Percentiles rank a stretch among this genome's conserved stretches.
Evolutionary conservation across 2,797 vertebrate species (phyloP).

Genomic region (Champsocephalus esox): DNA sequence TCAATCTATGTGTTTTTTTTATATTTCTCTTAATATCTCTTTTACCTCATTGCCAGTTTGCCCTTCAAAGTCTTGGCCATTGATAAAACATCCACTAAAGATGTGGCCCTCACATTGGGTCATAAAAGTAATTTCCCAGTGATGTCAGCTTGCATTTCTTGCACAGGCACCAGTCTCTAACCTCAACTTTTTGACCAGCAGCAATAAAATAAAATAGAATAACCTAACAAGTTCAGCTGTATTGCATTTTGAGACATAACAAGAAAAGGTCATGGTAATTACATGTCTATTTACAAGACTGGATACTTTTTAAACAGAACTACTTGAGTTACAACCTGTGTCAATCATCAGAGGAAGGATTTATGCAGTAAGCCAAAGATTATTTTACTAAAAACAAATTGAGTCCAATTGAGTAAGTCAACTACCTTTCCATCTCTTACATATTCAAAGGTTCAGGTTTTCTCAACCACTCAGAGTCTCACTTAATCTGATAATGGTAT

Average conservation of each 20-base stretch:
- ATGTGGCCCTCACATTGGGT: slow-evolving; percentile 39
- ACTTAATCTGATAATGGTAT: slow-evolving; percentile 61
- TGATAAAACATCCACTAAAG: slow-evolving; percentile 53
- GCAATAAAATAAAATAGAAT: slow-evolving; percentile 52
- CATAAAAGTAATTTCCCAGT: slow-evolving; percentile 48
- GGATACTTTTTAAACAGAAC: slow-evolving; percentile 23
- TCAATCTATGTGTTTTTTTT: not conserved
- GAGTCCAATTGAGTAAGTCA: slow-evolving; percentile 3
- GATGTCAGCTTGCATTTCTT: slow-evolving; percentile 65
- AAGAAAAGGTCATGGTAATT: slow-evolving; percentile 41
- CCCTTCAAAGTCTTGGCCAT: slow-evolving; percentile 37
- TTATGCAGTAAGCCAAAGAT: slow-evolving; percentile 13
- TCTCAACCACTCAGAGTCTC: slow-evolving; percentile 17
- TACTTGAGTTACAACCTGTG: slow-evolving; percentile 33
- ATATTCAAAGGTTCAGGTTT: slow-evolving; percentile 12
- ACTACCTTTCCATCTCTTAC: slow-evolving; percentile 25
- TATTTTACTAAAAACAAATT: slow-evolving; percentile 41
- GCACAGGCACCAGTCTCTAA: slow-evolving; percentile 29
- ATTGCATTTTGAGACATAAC: slow-evolving; percentile 41
- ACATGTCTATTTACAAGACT: slow-evolving; percentile 29
- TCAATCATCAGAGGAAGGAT: slow-evolving; percentile 40
- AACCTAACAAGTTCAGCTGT: slow-evolving; percentile 42
- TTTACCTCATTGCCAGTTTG: slow-evolving; percentile 39
- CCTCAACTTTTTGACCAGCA: slow-evolving; percentile 61
- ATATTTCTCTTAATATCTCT: slow-evolving; percentile 21